Conservation (phyloP, 2,888 invertebrate genomes). For the Leptopterna dolabrata region DNA sequence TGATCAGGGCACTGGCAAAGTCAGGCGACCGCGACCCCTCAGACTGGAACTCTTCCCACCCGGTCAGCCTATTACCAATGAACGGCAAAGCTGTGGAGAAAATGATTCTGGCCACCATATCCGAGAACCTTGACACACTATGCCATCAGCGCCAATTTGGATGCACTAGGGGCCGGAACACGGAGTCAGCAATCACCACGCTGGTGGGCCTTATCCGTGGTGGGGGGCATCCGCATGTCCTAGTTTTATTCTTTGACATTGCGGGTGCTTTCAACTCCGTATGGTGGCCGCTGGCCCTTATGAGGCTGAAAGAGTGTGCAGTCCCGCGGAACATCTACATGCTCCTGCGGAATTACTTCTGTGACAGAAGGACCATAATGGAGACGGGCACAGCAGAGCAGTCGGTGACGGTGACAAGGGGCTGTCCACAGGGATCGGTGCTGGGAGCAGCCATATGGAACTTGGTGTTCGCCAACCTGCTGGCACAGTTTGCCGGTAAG, state of each 20-base stretch:
- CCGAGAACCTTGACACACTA: neutral
- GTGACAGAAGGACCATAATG: neutral
- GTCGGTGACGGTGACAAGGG: neutral
- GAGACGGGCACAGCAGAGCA: neutral
- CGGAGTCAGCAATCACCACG: neutral
- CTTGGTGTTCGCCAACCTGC: neutral
- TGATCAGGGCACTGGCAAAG: conserved; percentile 45
- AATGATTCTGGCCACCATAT: conserved; percentile 6
- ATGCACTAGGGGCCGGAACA: neutral
- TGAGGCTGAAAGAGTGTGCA: too few species aligned
- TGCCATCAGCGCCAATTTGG: neutral
- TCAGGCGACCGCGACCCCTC: too few species aligned
- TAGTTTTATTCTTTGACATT: neutral
- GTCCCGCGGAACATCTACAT: neutral
- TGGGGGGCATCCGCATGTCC: too few species aligned
- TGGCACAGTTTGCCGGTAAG: neutral
- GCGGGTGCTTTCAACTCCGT: neutral
- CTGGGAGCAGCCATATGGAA: conserved; percentile 4
- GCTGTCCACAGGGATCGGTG: neutral
- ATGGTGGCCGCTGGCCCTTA: neutral
- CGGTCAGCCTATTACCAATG: conserved; percentile 40
- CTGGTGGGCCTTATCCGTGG: neutral
- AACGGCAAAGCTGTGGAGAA: conserved; percentile 5
- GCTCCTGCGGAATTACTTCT: neutral
- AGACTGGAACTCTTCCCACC: too few species aligned